A percentile compares a stretch with the other conserved stretches of the same genome.
Conservation (phyloP, 2,888 invertebrate genomes). For the Baccha elongata region DNA sequence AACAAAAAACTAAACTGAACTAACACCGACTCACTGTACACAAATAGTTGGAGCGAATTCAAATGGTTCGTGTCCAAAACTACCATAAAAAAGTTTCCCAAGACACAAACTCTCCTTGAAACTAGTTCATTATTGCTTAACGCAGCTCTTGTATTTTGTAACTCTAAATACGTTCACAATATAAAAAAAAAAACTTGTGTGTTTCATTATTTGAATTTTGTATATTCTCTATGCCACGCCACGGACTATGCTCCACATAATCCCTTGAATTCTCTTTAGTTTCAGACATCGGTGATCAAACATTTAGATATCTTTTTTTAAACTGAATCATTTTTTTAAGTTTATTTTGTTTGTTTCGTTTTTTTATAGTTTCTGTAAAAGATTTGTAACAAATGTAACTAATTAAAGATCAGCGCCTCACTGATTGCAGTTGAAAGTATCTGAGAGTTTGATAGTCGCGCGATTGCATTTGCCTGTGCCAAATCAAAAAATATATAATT, state of each 20-base stretch:
- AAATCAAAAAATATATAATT: constrained; percentile 49
- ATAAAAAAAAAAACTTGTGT: constrained; percentile 17
- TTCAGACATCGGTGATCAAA: constrained; percentile 37
- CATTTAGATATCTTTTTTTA: constrained; percentile 42
- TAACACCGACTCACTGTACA: too few species aligned
- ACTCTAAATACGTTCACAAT: constrained; percentile 58
- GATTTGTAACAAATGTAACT: constrained; percentile 66
- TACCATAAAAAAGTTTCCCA: constrained; percentile 22
- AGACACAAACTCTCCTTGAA: constrained; percentile 33
- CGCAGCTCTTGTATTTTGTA: constrained; percentile 49
- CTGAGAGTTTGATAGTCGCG: constrained; percentile 61
- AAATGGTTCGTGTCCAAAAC: constrained; percentile 42
- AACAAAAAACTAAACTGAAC: too few species aligned
- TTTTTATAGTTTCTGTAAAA: constrained; percentile 37
- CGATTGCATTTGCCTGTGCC: constrained; percentile 66
- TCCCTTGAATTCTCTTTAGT: constrained; percentile 53
- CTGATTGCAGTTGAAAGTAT: constrained; percentile 62
- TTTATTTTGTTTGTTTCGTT: constrained; percentile 22
- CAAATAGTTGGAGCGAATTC: constrained; percentile 3
- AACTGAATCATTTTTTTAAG: constrained; percentile 17
- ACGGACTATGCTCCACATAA: constrained; percentile 55
- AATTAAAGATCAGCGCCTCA: constrained; percentile 67
- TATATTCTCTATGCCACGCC: too few species aligned
- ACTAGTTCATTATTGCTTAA: constrained; percentile 39
- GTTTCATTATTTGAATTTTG: constrained; percentile 36